A percentile compares a stretch with the other conserved stretches of the same genome.
Evolutionary conservation across 2,113 vertebrate species (phyloP).

Genomic region (Chlorodrepanis virens): DNA sequence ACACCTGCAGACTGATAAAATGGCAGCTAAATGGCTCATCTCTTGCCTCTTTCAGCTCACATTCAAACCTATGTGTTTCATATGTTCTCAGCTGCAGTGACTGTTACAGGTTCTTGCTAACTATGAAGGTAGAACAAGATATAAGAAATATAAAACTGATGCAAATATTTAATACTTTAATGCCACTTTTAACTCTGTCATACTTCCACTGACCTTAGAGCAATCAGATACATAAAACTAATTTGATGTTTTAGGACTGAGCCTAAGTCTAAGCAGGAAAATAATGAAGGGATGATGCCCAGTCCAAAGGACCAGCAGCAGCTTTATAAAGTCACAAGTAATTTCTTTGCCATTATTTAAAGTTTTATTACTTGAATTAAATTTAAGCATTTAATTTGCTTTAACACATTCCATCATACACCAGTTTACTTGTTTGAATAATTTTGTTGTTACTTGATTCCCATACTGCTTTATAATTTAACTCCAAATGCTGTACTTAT

Average conservation of each 20-base stretch:
- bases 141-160: not conserved
- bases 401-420: not conserved
- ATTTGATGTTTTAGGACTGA: not conserved
- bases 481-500: not conserved
- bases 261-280: not conserved
- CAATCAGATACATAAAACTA: not conserved
- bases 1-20: not conserved
- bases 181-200: not conserved
- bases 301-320: not conserved
- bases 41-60: not conserved
- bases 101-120: not conserved
- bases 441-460: conserved; percentile 5
- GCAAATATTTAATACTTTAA: not conserved
- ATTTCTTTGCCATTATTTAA: not conserved
- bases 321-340: not conserved
- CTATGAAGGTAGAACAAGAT: not conserved
- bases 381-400: not conserved
- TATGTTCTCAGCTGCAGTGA: not conserved
- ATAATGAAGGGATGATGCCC: not conserved
- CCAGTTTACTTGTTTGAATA: not conserved
- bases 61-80: not conserved
- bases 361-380: not conserved
- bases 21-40: not conserved
- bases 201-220: not conserved
- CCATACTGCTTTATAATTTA: not conserved